phyloP scores from a whole-genome alignment of 35 echinoderm and acorn worm genomes.

The Apostichopus californicus region DNA sequence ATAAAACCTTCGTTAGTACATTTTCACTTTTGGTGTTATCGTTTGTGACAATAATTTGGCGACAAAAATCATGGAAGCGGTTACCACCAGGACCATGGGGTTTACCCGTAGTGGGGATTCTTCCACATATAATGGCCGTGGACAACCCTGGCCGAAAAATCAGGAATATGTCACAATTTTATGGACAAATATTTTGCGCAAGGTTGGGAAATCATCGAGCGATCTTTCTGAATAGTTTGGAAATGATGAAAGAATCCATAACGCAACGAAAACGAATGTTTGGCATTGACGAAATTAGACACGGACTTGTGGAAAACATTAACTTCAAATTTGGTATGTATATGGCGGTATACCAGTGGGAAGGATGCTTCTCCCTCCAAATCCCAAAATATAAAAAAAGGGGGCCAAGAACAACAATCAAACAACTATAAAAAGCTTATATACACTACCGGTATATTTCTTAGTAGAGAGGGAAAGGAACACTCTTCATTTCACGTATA shows the following conservation, averaged over 20 bases:
- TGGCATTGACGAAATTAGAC: background rate
- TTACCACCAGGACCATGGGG: slow-evolving; percentile 47
- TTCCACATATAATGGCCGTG: slow-evolving; percentile 45
- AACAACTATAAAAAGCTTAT: too few relatives aligned
- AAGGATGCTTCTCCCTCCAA: too few relatives aligned
- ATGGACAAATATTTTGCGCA: slow-evolving; percentile 19
- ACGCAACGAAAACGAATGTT: background rate
- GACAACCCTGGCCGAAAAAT: slow-evolving; percentile 47
- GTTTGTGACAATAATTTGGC: background rate
- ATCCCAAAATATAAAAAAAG: too few relatives aligned
- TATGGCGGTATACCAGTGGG: too few relatives aligned
- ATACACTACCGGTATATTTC: too few relatives aligned
- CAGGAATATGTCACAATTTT: slow-evolving; percentile 15
- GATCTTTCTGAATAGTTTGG: slow-evolving; percentile 22
- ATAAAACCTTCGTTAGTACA: slow-evolving; percentile 21
- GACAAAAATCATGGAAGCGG: background rate
- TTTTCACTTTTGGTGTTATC: background rate
- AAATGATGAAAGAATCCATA: slow-evolving; percentile 32
- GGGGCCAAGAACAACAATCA: too few relatives aligned
- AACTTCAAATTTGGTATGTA: slow-evolving; percentile 40
- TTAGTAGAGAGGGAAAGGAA: too few relatives aligned
- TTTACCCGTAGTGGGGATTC: slow-evolving; percentile 43
- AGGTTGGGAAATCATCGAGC: slow-evolving; percentile 14
- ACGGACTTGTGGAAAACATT: slow-evolving; percentile 12
- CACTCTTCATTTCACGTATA: too few relatives aligned